These are phyloP conservation scores for Salvelinus namaycush DNA, from an alignment of 2,113 vertebrate species.

Conservation along the genomic window DNA sequence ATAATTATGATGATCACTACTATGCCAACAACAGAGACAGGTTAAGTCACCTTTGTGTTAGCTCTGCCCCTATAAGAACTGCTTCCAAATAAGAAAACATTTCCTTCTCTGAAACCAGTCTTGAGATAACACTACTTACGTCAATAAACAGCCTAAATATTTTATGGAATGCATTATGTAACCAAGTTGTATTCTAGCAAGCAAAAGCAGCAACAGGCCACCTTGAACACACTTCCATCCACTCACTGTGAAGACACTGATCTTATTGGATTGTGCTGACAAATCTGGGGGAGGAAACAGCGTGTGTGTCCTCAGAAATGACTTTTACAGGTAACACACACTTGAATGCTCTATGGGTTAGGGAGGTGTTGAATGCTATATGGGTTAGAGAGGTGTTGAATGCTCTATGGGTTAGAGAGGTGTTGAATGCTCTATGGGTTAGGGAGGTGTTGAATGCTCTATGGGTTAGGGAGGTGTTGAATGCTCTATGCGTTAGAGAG, in stretches of 20 bases:
- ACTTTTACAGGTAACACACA: conserved; percentile 57
- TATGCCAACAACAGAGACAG: too few relatives aligned
- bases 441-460: too few relatives aligned
- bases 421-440: too few relatives aligned
- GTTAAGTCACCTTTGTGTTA: too few relatives aligned
- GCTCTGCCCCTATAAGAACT: too few relatives aligned
- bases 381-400: too few relatives aligned
- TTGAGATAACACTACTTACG: too few relatives aligned
- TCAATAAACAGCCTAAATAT: neutral
- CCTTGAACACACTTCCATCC: conserved; percentile 6
- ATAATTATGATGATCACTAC: too few relatives aligned
- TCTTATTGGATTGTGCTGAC: conserved; percentile 50
- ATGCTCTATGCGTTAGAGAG: too few relatives aligned
- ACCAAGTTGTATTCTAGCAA: neutral
- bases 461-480: too few relatives aligned
- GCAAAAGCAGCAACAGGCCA: neutral
- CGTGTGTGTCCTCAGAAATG: conserved; percentile 50
- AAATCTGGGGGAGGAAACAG: conserved; percentile 43
- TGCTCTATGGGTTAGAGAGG: too few relatives aligned
- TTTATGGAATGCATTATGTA: conserved; percentile 14
- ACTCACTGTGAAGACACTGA: conserved; percentile 8
- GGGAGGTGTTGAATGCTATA: too few relatives aligned
- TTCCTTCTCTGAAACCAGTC: neutral
- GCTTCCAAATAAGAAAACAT: neutral
- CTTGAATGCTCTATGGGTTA: neutral